phyloP scores from a whole-genome alignment of 1,140 invertebrate genomes.

The Drosophila novamexicana region DNA sequence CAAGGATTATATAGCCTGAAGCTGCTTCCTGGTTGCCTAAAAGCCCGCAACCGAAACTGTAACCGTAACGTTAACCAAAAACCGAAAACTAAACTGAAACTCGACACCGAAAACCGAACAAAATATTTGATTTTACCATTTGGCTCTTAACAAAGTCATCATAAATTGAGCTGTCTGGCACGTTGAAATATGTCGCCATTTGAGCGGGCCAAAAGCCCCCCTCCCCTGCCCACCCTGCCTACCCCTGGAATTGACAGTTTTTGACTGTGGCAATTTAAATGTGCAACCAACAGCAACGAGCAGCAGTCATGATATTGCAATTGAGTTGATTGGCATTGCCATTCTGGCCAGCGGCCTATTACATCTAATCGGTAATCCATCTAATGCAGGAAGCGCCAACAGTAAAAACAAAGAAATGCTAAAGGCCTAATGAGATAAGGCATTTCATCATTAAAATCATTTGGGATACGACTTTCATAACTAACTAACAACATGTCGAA shows the following conservation, averaged over 20 bases:
- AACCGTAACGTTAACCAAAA: slow-evolving; percentile 40
- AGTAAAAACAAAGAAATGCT: not conserved
- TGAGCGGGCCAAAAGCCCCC: not conserved
- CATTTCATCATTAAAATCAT: slow-evolving; percentile 4
- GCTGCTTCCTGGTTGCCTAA: slow-evolving; percentile 56
- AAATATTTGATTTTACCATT: slow-evolving; percentile 34
- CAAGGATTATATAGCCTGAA: slow-evolving; percentile 43
- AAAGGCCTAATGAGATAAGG: slow-evolving; percentile 23
- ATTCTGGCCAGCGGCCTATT: slow-evolving; percentile 59
- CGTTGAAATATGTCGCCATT: slow-evolving; percentile 47
- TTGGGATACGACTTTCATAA: not conserved
- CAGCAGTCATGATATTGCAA: slow-evolving; percentile 53
- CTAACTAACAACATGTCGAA: not conserved
- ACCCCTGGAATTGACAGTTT: slow-evolving; percentile 33
- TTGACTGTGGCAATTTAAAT: slow-evolving; percentile 71
- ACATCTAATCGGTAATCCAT: slow-evolving; percentile 30
- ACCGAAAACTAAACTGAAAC: slow-evolving; percentile 9
- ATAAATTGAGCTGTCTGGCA: slow-evolving; percentile 43
- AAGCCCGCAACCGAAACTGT: slow-evolving; percentile 37
- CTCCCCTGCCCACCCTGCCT: not conserved
- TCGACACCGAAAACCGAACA: slow-evolving; percentile 19
- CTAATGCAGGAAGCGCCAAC: slow-evolving; percentile 30
- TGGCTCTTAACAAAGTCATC: slow-evolving; percentile 33
- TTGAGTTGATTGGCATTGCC: slow-evolving; percentile 68
- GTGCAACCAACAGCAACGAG: slow-evolving; percentile 46